These are phyloP conservation scores for Lepetodrilus schrolli DNA, from an alignment of 2,888 invertebrate species.

Conservation along the genomic window DNA sequence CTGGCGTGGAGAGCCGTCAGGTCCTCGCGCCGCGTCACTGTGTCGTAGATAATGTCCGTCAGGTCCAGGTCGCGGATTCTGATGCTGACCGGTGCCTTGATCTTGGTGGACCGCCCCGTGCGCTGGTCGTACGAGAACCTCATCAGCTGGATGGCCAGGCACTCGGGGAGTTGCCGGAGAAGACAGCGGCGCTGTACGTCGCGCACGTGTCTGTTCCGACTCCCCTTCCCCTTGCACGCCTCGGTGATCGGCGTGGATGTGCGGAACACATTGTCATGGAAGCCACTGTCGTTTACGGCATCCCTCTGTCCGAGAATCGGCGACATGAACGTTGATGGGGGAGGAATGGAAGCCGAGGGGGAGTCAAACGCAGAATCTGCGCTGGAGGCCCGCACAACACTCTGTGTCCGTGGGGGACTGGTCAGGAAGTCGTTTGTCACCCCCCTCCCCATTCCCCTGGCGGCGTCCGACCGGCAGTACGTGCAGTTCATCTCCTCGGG, in stretches of 20 bases:
- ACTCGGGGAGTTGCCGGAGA: conserved; percentile 71
- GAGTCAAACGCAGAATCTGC: neutral
- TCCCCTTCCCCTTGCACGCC: conserved; percentile 7
- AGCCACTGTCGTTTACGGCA: conserved; percentile 63
- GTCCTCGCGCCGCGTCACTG: conserved; percentile 65
- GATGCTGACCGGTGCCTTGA: conserved; percentile 66
- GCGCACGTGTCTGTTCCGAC: conserved; percentile 32
- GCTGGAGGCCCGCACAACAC: neutral
- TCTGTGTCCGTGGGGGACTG: neutral
- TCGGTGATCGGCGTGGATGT: conserved; percentile 70
- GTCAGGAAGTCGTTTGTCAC: neutral
- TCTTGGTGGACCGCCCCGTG: conserved; percentile 59
- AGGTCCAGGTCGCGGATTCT: conserved; percentile 66
- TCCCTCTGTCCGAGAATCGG: conserved; percentile 56
- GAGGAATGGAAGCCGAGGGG: no score
- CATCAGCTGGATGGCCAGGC: conserved; percentile 71
- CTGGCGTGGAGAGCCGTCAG: conserved; percentile 51
- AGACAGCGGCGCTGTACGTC: conserved; percentile 68
- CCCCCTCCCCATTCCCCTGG: neutral
- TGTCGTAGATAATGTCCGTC: conserved; percentile 66
- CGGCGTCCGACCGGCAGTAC: conserved; percentile 33
- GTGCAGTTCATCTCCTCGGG: conserved; percentile 58
- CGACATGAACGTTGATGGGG: conserved; percentile 50
- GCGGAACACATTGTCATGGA: conserved; percentile 63
- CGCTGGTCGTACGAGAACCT: conserved; percentile 64